phyloP scores from a whole-genome alignment of 2,113 vertebrate species.

The Falco punctatus region DNA sequence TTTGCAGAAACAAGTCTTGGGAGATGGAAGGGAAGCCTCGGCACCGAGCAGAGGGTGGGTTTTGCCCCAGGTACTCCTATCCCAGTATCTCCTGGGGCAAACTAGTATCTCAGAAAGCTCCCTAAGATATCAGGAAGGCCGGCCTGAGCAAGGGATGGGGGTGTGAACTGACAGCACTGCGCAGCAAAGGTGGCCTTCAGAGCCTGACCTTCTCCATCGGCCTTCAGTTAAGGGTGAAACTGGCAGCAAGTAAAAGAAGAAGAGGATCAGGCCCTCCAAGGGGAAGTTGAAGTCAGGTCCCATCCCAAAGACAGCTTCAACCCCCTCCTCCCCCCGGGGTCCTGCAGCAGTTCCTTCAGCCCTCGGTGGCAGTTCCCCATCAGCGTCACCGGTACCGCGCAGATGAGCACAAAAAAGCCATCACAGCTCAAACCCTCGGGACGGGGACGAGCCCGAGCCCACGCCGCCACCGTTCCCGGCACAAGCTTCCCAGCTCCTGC shows the following conservation, averaged over 20 bases:
- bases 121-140: background rate
- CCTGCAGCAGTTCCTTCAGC: background rate
- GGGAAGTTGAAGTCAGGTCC: background rate
- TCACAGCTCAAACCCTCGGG: background rate
- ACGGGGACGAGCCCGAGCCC: accelerated
- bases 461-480: background rate
- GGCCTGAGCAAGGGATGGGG: accelerated
- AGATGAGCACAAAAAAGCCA: accelerated
- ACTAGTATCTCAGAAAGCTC: background rate
- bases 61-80: background rate
- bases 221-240: background rate
- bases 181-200: background rate
- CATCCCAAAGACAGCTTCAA: background rate
- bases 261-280: background rate
- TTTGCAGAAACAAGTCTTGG: background rate
- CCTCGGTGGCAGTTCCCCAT: background rate
- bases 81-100: background rate
- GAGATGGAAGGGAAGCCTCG: background rate
- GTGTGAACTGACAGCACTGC: background rate
- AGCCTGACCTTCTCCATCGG: background rate
- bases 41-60: background rate
- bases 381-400: accelerated
- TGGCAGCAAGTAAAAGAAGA: background rate
- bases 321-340: background rate
- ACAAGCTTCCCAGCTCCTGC: background rate